phyloP scores from a whole-genome alignment of 2,888 invertebrate genomes.

The Sisyra terminalis region DNA sequence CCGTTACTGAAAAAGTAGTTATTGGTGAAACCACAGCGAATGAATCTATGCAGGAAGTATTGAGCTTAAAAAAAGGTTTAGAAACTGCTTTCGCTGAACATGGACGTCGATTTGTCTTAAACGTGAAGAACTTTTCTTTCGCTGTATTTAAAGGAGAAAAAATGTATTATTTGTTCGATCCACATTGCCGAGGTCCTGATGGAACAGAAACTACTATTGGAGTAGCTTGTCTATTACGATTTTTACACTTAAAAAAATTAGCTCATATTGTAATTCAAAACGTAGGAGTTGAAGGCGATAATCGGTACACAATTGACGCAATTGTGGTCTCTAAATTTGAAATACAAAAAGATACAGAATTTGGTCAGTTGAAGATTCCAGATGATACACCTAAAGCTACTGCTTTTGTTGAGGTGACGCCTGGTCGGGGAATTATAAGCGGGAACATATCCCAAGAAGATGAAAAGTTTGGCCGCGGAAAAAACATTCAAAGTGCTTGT shows the following conservation, averaged over 20 bases:
- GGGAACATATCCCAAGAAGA: conserved; percentile 32
- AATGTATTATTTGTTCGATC: conserved; percentile 29
- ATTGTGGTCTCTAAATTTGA: conserved; percentile 10
- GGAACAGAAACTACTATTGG: conserved; percentile 22
- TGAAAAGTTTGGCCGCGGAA: conserved; percentile 31
- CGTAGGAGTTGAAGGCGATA: conserved; percentile 13
- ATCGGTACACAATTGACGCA: conserved; percentile 10
- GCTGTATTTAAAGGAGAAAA: conserved; percentile 28
- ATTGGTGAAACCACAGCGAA: not conserved
- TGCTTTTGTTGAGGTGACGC: conserved; percentile 27
- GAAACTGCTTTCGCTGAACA: conserved; percentile 21
- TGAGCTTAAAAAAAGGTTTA: conserved; percentile 23
- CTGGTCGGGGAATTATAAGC: conserved; percentile 30
- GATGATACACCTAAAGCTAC: conserved; percentile 31
- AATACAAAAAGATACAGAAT: not conserved
- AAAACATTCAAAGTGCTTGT: conserved; percentile 34
- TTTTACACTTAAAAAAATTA: conserved; percentile 15
- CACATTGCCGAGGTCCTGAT: conserved; percentile 26
- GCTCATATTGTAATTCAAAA: conserved; percentile 20
- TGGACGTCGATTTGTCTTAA: conserved; percentile 23
- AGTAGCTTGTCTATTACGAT: conserved; percentile 24
- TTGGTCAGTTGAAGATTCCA: not conserved
- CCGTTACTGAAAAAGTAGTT: conserved; percentile 5
- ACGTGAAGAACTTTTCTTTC: conserved; percentile 21
- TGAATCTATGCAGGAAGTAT: conserved; percentile 13